Evolutionary conservation across 2,113 vertebrate species (phyloP), one percentile per base, ranked within the genome.

Genomic region (Tyrannus savana): DNA sequence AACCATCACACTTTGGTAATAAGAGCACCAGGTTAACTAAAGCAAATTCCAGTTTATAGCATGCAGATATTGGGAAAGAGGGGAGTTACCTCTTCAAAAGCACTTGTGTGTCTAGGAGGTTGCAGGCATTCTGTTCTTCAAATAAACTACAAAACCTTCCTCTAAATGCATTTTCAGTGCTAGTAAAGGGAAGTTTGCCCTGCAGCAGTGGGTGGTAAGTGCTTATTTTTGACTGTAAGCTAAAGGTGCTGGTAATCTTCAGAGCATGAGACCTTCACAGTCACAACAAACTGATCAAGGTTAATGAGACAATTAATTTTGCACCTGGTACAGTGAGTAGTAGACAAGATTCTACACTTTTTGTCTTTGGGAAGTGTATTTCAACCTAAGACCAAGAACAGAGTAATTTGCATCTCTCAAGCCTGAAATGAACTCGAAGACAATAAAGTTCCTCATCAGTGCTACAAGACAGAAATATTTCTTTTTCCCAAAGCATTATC

Each of bases 221-320:
- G 18, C 12, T 73, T 88, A 67, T 63, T 74, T 73, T 52, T 68
- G 24, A 71, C 46, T 72, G 19, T 14, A 75, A 93, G 69, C 22
- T 78, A 84, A 90, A 56, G 37, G n/a, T 42, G 46, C 19, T 59
- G 14, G 14, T 53, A 53, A 37, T 50, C 72, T 94, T 88, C 46
- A 50, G 82, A 77, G 27, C 67, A 81, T 24, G 33, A 87, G 91
- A 95, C 91, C 83, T 95, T 95, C 62, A 62, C 42, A 90, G 92
- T 68, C 92, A 91, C 77, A 88, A 47, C 19, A 89, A 84, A 41
- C 39, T 91, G 55, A 92, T 94, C 87, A 95, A 89, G 78, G 49
- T 82, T 95, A 96, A 94, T 84, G 41, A 95, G 81, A 64, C 60
- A 66, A 95, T 96, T 93, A 69, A 89, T 95, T 93, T 86, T 91